Evolutionary conservation across 37 sponge, comb jelly and placozoan species (phyloP), one percentile per base, ranked within the genome.

Genomic region (Eunapius fragilis): DNA sequence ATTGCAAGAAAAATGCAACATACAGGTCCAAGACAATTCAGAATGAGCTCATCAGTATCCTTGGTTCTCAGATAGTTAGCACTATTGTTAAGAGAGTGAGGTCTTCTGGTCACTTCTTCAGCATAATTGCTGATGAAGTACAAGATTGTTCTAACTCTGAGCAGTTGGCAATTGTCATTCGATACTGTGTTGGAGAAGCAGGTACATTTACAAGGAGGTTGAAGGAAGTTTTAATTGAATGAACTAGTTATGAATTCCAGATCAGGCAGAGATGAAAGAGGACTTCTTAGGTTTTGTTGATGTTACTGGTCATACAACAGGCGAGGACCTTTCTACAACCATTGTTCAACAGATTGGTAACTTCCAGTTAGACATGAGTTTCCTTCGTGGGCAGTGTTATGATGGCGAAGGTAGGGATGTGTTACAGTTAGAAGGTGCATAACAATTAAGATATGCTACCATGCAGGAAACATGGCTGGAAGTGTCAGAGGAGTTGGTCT

Each of bases 301-400:
- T 41, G 80, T 82, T 31, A 58, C 58, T 17, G 45, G 50, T 23
- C 86, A 89, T 71, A 82, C 86, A n/a, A 82, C 89, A 45, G 95
- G 95, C 25, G 31, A 78, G 71, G 86, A 80, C 26, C 45, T 94
- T 26, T 89, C 92, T 27, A 77, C 68, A 38, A 91, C 83, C 80
- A 91, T 88, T 58, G 27, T 80, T 22, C 48, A 76, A 24, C 74
- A 67, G 41, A 32, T 90, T 41, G 36, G 25, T 33, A 79, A 45
- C 25, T 32, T 36, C 72, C 80, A 74, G 27, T 79, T 94, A 68
- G 88, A 94, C 71, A 85, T 72, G 25, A 83, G 45, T 48, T 87
- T 82, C 34, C 31, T 91, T 31, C 82, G 91, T 77, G 95, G 91
- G 12, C 95, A 94, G 71, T 87, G 89, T 3, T 94, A 94, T 71